Evolutionary conservation across 2,113 vertebrate species (phyloP), one percentile per base, ranked within the genome.

Genomic region (Oryzias melastigma): DNA sequence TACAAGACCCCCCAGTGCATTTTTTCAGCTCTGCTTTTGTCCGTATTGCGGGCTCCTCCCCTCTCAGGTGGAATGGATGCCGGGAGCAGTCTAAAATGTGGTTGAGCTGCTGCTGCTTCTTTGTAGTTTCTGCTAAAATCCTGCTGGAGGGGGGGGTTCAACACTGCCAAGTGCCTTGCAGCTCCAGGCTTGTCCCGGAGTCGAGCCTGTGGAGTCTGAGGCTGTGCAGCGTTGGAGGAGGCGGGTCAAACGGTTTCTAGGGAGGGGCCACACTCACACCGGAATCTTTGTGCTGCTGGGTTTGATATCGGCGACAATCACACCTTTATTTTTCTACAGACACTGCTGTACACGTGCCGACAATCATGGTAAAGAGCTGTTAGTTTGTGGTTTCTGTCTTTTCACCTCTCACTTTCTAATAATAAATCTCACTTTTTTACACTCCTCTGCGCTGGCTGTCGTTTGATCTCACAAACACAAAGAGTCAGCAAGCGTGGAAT

Each of bases 81-180:
- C 5, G 25, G 25, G 6, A 35, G 35, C 8, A 3, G 8, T 35
- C 10, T 35, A 12, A 35, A 12, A 8, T 35, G 35, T 35, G 35
- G 35, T 35, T 1, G 8, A 12, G 35, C 35, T 35, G 35, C 10
- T 35, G 35, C 35, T 35, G 35, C 10, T 35, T 10, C 35, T 35
- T 12, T 8, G 10, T 35, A 12, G 35, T 35, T 35, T 12, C 35
- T 35, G 10, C 0, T 10, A 35, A 10, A 12, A 12, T 27, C 5
- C 5, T 27, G 1, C 25, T 27, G 25, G 25, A 27, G 5, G 6
- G 25, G n/a, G 25, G 25, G 25, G 25, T 27, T 27, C 25, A 27
- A 27, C 47, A 58, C 58, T 50, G 43, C 52, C 4, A 82, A 86
- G 81, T 87, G 87, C 87, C 87, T 88, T 85, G 27, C 58, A 67